Conservation (phyloP, 2,113 vertebrate genomes). For the Limanda limanda region DNA sequence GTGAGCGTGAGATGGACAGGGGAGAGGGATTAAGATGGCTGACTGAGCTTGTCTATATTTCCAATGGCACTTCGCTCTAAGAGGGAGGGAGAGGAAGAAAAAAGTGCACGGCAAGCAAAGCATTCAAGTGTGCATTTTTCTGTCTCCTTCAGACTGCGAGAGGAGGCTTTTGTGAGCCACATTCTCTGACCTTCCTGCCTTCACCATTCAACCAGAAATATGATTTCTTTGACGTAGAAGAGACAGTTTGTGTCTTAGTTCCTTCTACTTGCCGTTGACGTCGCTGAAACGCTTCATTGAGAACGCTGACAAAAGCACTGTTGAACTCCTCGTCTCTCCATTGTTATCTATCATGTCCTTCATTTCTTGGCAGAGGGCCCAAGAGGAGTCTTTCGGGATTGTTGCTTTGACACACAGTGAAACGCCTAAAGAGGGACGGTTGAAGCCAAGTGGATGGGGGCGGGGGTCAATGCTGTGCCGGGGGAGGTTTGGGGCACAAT, state of each 20-base stretch:
- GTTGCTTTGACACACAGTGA: conserved; percentile 72
- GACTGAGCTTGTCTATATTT: conserved; percentile 83
- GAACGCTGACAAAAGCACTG: conserved; percentile 28
- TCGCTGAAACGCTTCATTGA: conserved; percentile 38
- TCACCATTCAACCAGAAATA: conserved; percentile 37
- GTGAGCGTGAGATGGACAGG: conserved; percentile 79
- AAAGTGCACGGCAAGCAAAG: conserved; percentile 72
- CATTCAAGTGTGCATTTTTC: conserved; percentile 71
- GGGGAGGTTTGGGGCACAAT: conserved; percentile 61
- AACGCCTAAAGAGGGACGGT: conserved; percentile 59
- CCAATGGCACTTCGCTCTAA: conserved; percentile 81
- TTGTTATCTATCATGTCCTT: conserved; percentile 71
- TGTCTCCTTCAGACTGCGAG: conserved; percentile 47
- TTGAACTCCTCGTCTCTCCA: conserved; percentile 45
- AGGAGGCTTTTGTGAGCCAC: conserved; percentile 41
- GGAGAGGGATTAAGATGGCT: conserved; percentile 89
- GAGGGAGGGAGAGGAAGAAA: conserved; percentile 59
- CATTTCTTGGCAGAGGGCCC: conserved; percentile 68
- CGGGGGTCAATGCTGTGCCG: conserved; percentile 46
- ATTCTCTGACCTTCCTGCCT: conserved; percentile 39
- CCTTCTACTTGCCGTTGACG: conserved; percentile 3
- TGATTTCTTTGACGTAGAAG: conserved; percentile 21
- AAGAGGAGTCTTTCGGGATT: conserved; percentile 61
- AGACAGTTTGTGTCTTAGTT: conserved; percentile 23
- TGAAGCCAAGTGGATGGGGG: conserved; percentile 63